These are phyloP conservation scores for Syngnathus rostellatus DNA, from an alignment of 2,797 vertebrate genomes.

Conservation along the genomic window DNA sequence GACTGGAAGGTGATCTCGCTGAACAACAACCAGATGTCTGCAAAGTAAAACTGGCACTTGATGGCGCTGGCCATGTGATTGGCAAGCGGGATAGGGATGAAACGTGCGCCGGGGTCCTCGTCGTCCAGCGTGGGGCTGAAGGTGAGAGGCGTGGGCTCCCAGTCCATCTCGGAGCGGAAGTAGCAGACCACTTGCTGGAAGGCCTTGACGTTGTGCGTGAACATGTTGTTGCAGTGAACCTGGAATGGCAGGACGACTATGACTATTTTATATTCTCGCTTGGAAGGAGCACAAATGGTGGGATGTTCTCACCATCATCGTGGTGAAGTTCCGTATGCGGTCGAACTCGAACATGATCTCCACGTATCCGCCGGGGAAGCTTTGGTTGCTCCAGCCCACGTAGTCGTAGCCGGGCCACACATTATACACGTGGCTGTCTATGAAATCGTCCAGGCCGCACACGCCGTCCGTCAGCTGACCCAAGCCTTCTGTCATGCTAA, in stretches of 20 bases:
- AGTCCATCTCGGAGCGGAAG: slow-evolving; percentile 86
- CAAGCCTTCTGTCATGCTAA: slow-evolving; percentile 92
- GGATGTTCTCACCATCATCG: slow-evolving; percentile 81
- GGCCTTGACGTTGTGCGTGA: slow-evolving; percentile 79
- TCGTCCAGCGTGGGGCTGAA: slow-evolving; percentile 82
- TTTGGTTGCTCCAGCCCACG: slow-evolving; percentile 91
- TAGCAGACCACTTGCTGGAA: slow-evolving; percentile 89
- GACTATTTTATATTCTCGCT: too few species aligned
- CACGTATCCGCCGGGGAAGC: slow-evolving; percentile 76
- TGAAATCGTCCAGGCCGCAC: slow-evolving; percentile 89
- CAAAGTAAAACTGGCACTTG: slow-evolving; percentile 94
- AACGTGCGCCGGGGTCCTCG: slow-evolving; percentile 84
- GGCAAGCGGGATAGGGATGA: slow-evolving; percentile 83
- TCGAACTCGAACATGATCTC: slow-evolving; percentile 97
- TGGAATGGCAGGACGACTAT: slow-evolving; percentile 34
- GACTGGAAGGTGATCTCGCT: slow-evolving; percentile 99
- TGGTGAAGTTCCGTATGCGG: slow-evolving; percentile 88
- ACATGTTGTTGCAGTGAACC: slow-evolving; percentile 99
- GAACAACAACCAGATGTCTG: slow-evolving; percentile 96
- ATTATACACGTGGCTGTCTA: slow-evolving; percentile 82
- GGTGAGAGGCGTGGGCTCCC: slow-evolving; percentile 77
- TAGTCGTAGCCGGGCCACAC: slow-evolving; percentile 95
- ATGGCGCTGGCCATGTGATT: slow-evolving; percentile 95
- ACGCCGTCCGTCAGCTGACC: slow-evolving; percentile 94
- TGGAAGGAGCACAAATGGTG: neutral